A percentile compares a stretch with the other conserved stretches of the same genome.
Conservation (phyloP, 1,140 invertebrate species). For the Chrysopa pallens region DNA sequence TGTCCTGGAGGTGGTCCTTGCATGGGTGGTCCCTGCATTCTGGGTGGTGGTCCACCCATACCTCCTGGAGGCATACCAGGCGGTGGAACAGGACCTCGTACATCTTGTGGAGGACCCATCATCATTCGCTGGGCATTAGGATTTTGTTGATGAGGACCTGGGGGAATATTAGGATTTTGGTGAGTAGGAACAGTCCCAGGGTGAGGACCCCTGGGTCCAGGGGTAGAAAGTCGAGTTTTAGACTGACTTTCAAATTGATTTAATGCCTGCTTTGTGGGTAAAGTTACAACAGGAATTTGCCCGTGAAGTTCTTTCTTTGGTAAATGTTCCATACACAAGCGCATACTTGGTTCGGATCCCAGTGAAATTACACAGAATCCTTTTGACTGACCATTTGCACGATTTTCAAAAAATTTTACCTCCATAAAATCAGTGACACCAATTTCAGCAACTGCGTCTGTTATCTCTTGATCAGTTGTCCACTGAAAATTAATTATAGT, state of each 20-base stretch:
- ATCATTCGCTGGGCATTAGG: conserved; percentile 39
- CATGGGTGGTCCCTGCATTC: conserved; percentile 49
- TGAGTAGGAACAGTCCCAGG: conserved; percentile 29
- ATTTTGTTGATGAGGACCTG: conserved; percentile 32
- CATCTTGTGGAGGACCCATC: conserved; percentile 44
- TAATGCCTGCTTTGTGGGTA: conserved; percentile 75
- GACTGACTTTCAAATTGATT: conserved; percentile 78
- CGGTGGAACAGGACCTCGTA: conserved; percentile 41
- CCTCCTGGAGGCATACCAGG: conserved; percentile 43
- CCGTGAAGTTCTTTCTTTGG: conserved; percentile 91
- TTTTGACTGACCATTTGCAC: conserved; percentile 97
- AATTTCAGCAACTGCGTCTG: conserved; percentile 66
- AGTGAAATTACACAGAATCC: conserved; percentile 89
- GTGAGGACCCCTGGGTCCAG: conserved; percentile 24
- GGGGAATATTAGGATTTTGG: conserved; percentile 27
- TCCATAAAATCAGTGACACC: conserved; percentile 90
- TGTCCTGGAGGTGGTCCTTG: conserved; percentile 35
- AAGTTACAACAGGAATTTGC: conserved; percentile 83
- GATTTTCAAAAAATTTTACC: conserved; percentile 98
- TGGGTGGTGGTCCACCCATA: conserved; percentile 26
- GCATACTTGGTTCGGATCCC: conserved; percentile 79
- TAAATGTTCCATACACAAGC: conserved; percentile 79
- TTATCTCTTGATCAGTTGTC: conserved; percentile 94
- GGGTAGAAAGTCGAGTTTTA: conserved; percentile 62
- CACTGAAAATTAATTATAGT: conserved; percentile 47